Evolutionary conservation across 2,797 vertebrate genomes (phyloP), one percentile per base, ranked within the genome.

Genomic region (Rhyacichthys aspro): DNA sequence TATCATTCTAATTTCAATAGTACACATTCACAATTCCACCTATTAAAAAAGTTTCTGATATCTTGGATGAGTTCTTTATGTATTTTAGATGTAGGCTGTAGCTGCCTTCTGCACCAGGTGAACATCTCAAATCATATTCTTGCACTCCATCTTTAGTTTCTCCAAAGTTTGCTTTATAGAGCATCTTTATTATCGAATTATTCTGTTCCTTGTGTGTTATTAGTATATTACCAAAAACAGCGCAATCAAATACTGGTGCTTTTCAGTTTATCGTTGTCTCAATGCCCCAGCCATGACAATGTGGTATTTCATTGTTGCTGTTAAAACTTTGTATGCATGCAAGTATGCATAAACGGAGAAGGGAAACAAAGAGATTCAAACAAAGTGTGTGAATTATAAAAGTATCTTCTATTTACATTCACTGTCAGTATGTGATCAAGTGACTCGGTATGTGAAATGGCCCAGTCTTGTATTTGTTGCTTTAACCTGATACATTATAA

Each of bases 1-100:
- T 66, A 15, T 46, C 28, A 63, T 61, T 72, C 9, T 5, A 16
- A 1, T 52, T 67, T 70, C 50, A 76, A 41, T 56, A 0, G 64
- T 77, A 69, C 56, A 47, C 42, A 55, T 50, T 67, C 32, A 61
- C n/a, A n/a, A n/a, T n/a, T n/a, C n/a, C n/a, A n/a, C n/a, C n/a
- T n/a, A n/a, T n/a, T n/a, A n/a, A n/a, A n/a, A n/a, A n/a, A n/a
- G n/a, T n/a, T n/a, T n/a, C n/a, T n/a, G n/a, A n/a, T n/a, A n/a
- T n/a, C n/a, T n/a, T n/a, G n/a, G n/a, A n/a, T n/a, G n/a, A n/a
- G n/a, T n/a, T n/a, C n/a, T n/a, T n/a, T n/a, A n/a, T n/a, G n/a
- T n/a, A n/a, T n/a, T n/a, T n/a, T n/a, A n/a, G n/a, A n/a, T n/a
- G n/a, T n/a, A n/a, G n/a, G n/a, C n/a, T n/a, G n/a, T n/a, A n/a